Evolutionary conservation across 2,113 vertebrate species (phyloP), one percentile per base, ranked within the genome.

Genomic region (Sterna hirundo): DNA sequence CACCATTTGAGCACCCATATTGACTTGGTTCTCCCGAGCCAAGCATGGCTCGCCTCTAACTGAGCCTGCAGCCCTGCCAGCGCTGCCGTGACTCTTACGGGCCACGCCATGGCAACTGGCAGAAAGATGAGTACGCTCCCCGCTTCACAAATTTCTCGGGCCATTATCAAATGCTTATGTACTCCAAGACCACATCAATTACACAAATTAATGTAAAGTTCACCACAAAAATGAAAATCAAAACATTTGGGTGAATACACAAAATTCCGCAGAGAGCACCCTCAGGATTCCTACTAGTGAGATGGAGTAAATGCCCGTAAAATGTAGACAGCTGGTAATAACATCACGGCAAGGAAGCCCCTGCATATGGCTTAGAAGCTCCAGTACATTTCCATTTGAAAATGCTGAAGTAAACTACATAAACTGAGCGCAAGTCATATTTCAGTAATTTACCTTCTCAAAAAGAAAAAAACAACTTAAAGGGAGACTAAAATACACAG

Each of bases 121-220:
- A 91, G 69, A 68, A 94, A 93, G 80, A 76, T 10, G 29, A 84
- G 47, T 3, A 4, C 32, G 47, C 38, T 84, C n/a, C 82, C 69
- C 70, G 36, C 47, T 69, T 54, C 51, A 90, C 54, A 71, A 15
- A 61, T 36, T 23, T 60, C 57, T 94, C 91, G 60, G 72, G 64
- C 30, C 42, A 79, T 44, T 46, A 92, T 36, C 27, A 83, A 91
- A 66, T 25, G 62, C 52, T 58, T 83, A 29, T 65, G 25, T 52
- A 86, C 70, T 65, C 18, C 29, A 91, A 94, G 82, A 78, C 65
- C 86, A 91, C 85, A 72, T 47, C 76, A 88, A 54, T 94, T 91
- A 88, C 42, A 89, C 66, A 92, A 95, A 90, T 78, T 66, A 86
- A 68, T 38, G 83, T 75, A 88, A 74, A 46, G 18, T 52, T 89